phyloP scores from a whole-genome alignment of 2,797 vertebrate species.

The Dicrostonyx torquatus region DNA sequence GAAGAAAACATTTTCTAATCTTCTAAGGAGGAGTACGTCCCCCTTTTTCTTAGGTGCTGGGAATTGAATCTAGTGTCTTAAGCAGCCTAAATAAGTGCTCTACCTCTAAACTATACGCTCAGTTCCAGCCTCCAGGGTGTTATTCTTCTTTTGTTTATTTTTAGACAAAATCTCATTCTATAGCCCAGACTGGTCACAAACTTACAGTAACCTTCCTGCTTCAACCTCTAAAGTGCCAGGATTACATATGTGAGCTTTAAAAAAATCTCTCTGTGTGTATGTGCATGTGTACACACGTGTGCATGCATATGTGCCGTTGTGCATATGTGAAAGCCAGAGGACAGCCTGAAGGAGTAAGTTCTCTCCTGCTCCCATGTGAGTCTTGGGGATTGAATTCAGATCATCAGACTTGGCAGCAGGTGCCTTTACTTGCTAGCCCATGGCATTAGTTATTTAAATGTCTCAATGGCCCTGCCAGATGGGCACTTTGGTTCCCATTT shows the following conservation, averaged over 20 bases:
- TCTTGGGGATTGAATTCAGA: background rate
- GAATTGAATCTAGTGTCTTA: background rate
- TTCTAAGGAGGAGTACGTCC: background rate
- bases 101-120: background rate
- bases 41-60: background rate
- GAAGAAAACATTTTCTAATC: background rate
- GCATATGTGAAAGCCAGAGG: background rate
- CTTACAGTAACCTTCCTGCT: background rate
- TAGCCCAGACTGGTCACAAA: background rate
- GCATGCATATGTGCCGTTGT: background rate
- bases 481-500: conserved; percentile 7
- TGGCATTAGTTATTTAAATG: conserved; percentile 32
- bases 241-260: background rate
- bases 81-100: background rate
- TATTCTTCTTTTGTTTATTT: background rate
- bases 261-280: too few relatives aligned
- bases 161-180: background rate
- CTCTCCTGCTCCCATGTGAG: background rate
- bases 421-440: background rate
- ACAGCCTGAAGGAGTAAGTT: background rate
- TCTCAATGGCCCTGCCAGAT: background rate
- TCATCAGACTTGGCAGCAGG: background rate
- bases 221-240: background rate
- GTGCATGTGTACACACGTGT: background rate
- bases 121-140: background rate